phyloP scores from a whole-genome alignment of 2,113 vertebrate genomes.

The Gracilinanus agilis region DNA sequence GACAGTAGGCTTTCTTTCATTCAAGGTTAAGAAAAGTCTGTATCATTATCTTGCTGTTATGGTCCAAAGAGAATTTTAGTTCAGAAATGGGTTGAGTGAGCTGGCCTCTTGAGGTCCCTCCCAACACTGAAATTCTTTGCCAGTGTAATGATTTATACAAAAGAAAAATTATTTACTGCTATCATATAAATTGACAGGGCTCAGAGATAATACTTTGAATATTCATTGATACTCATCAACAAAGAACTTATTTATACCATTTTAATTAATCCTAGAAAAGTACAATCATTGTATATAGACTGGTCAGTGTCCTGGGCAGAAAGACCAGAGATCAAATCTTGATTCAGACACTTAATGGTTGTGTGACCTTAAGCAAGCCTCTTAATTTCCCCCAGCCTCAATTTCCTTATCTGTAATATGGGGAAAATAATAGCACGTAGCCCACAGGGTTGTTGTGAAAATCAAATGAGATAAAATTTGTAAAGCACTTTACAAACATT shows the following conservation, averaged over 20 bases:
- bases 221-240: constrained; percentile 56
- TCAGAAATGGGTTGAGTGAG: background rate
- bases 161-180: background rate
- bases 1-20: background rate
- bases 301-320: background rate
- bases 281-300: background rate
- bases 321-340: background rate
- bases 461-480: background rate
- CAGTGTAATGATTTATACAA: background rate
- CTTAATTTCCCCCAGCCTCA: background rate
- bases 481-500: background rate
- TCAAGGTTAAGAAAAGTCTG: background rate
- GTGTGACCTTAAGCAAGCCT: background rate
- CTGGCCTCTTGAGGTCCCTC: background rate
- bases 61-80: background rate
- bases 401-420: background rate
- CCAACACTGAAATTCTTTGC: background rate
- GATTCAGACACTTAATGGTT: background rate
- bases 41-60: background rate
- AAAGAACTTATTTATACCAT: background rate
- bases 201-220: constrained; percentile 31
- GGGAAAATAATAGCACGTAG: background rate
- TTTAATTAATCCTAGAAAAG: background rate
- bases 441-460: background rate
- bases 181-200: background rate